These are phyloP conservation scores for Atrichornis clamosus DNA, from an alignment of 2,113 vertebrate genomes.

Conservation along the genomic window DNA sequence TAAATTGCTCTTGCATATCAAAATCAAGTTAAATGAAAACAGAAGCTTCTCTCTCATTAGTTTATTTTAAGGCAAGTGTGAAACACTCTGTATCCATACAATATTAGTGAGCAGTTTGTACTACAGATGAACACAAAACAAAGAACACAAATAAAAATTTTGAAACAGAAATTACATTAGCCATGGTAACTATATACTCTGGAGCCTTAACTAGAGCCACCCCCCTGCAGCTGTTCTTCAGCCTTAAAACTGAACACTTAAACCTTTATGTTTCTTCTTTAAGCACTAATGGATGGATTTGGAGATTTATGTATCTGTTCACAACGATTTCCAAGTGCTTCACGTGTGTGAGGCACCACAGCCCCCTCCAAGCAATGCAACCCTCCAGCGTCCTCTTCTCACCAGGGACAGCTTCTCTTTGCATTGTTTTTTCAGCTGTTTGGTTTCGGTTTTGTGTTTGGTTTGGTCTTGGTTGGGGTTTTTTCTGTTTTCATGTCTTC, in stretches of 20 bases:
- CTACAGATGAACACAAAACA: neutral
- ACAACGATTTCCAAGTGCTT: rapidly evolving
- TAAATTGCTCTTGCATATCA: neutral
- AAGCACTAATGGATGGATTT: rapidly evolving
- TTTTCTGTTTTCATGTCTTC: neutral
- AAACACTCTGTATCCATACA: neutral
- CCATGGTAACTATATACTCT: rapidly evolving
- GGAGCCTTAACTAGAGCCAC: neutral
- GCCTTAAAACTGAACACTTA: neutral
- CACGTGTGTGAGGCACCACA: rapidly evolving
- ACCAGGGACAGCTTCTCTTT: rapidly evolving
- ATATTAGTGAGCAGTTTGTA: rapidly evolving
- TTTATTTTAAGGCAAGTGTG: neutral
- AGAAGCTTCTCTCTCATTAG: neutral
- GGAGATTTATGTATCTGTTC: neutral
- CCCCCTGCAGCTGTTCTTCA: neutral
- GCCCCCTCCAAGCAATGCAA: too few species aligned
- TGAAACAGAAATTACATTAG: neutral
- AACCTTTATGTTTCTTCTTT: rapidly evolving
- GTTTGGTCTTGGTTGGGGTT: neutral
- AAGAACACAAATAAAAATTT: neutral
- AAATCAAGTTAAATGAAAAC: neutral
- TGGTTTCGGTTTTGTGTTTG: neutral
- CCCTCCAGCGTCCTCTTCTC: neutral
- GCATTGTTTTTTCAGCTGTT: too few species aligned